Evolutionary conservation across 92 coral and sea anemone species (phyloP).

Genomic region (Micromussa lordhowensis): DNA sequence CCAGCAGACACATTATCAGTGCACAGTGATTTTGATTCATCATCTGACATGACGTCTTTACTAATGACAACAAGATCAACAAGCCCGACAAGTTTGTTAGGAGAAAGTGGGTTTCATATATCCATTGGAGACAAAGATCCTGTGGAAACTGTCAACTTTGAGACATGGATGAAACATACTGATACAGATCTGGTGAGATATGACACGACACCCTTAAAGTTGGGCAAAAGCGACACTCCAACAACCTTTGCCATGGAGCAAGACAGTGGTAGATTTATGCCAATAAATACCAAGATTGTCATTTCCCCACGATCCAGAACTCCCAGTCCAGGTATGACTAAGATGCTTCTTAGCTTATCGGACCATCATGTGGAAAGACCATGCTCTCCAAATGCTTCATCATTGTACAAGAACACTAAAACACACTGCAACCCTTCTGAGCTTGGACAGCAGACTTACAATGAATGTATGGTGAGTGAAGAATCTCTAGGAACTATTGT

Average conservation of each 20-base stretch:
- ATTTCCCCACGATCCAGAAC: conserved; percentile 19
- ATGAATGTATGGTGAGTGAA: conserved; percentile 72
- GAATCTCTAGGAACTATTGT: not conserved
- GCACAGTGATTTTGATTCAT: conserved; percentile 67
- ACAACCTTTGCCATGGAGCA: not conserved
- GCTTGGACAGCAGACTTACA: conserved; percentile 67
- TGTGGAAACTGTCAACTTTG: not conserved
- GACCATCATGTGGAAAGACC: conserved; percentile 53
- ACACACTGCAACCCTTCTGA: conserved; percentile 82
- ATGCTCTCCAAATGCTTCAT: conserved; percentile 72
- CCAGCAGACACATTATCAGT: conserved; percentile 72
- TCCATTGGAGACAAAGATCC: not conserved
- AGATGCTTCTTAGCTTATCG: conserved; percentile 28
- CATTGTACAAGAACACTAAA: conserved; percentile 65
- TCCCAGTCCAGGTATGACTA: conserved; percentile 51
- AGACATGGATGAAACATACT: not conserved
- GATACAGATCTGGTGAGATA: not conserved
- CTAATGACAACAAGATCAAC: conserved; percentile 26
- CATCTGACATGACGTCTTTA: conserved; percentile 57
- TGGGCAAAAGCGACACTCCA: not conserved
- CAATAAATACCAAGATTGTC: not conserved
- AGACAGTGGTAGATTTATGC: not conserved
- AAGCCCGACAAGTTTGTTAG: conserved; percentile 23
- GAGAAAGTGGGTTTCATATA: not conserved
- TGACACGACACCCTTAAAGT: not conserved